These are phyloP conservation scores for Phenganax subtilis DNA, from an alignment of 92 coral and sea anemone species.

Conservation along the genomic window DNA sequence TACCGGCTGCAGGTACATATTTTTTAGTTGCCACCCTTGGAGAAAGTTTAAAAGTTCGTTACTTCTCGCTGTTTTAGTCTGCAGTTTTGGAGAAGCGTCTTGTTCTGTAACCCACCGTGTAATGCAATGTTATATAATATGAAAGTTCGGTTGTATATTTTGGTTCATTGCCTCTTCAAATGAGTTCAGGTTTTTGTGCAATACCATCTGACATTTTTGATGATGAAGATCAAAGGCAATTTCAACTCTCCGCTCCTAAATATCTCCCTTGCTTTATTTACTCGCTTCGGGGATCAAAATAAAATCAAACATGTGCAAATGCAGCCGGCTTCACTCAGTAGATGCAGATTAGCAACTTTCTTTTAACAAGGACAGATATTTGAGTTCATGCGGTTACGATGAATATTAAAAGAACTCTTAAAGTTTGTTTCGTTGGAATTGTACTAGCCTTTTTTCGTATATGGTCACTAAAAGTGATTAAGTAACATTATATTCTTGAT, in stretches of 20 bases:
- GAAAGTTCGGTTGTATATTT: background rate
- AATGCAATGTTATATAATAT: background rate
- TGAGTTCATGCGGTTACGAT: too few species aligned
- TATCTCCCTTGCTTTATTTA: background rate
- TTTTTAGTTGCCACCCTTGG: background rate
- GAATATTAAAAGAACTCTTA: too few species aligned
- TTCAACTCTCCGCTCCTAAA: background rate
- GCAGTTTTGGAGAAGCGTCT: background rate
- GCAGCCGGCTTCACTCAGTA: background rate
- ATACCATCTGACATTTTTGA: conserved; percentile 2
- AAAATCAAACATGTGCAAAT: background rate
- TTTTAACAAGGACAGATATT: too few species aligned
- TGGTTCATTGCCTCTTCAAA: background rate
- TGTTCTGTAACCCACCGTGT: background rate
- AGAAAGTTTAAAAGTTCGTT: background rate
- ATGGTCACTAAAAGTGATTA: too few species aligned
- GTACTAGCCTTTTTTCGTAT: too few species aligned
- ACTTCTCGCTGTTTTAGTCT: background rate
- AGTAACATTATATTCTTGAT: too few species aligned
- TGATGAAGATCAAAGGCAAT: conserved; percentile 18
- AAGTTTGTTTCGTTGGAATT: too few species aligned
- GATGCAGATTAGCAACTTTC: too few species aligned
- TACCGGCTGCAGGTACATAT: background rate
- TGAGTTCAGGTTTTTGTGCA: conserved; percentile 14
- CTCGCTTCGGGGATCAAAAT: background rate